Percentiles rank a stretch among this genome's conserved stretches.
Evolutionary conservation across 1,140 invertebrate genomes (phyloP).

Genomic region (Cherax destructor): DNA sequence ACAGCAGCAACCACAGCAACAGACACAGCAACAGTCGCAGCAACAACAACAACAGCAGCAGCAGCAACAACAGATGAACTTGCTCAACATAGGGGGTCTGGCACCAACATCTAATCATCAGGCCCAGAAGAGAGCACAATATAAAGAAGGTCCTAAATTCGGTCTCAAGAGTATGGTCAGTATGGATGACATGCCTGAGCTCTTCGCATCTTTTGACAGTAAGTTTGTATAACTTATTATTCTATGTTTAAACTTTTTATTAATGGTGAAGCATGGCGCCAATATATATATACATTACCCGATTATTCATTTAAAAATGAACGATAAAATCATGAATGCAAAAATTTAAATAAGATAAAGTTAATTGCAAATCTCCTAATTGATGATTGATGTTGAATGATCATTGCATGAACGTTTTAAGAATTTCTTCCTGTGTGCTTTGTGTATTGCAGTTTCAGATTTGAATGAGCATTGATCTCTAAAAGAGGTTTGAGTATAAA

Average conservation of each 20-base stretch:
- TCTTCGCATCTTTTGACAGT: conserved; percentile 96
- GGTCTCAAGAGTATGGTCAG: conserved; percentile 95
- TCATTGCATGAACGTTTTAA: too few species aligned
- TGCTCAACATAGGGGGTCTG: background rate
- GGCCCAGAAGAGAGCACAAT: conserved; percentile 63
- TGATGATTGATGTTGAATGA: background rate
- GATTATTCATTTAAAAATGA: background rate
- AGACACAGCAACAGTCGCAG: background rate
- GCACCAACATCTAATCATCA: conserved; percentile 22
- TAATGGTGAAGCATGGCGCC: background rate
- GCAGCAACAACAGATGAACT: background rate
- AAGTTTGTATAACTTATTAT: conserved; percentile 77
- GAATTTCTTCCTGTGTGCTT: too few species aligned
- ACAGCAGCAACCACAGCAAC: background rate
- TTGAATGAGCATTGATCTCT: too few species aligned
- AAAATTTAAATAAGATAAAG: background rate
- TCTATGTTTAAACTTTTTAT: background rate
- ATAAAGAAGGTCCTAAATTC: conserved; percentile 78
- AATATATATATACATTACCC: background rate
- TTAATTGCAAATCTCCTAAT: background rate
- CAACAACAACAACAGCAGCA: background rate
- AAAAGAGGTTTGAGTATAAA: too few species aligned
- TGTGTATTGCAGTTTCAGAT: too few species aligned
- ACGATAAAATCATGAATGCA: too few species aligned
- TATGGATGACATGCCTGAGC: conserved; percentile 94